phyloP scores from a whole-genome alignment of 2,888 invertebrate genomes.

The Amaurobius ferox region DNA sequence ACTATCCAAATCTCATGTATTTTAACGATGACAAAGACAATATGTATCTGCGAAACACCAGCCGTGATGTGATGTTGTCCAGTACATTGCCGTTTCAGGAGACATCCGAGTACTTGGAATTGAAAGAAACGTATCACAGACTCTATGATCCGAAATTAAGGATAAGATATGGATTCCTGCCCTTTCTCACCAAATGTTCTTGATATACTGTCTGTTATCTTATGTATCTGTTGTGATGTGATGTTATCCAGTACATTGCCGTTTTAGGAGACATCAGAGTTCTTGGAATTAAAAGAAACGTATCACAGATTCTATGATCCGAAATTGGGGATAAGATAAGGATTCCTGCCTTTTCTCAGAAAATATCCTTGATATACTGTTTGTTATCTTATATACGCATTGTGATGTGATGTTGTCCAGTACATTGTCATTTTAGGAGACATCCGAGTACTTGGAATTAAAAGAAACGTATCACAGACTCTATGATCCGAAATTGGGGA shows the following conservation, averaged over 20 bases:
- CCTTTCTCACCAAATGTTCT: too few relatives aligned
- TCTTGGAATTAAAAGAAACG: slow-evolving; percentile 30
- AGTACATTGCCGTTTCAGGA: slow-evolving; percentile 53
- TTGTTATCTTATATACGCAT: too few relatives aligned
- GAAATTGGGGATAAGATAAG: neutral
- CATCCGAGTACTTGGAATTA: slow-evolving; percentile 33
- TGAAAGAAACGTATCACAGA: slow-evolving; percentile 27
- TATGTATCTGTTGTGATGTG: slow-evolving; percentile 37
- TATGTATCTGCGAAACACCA: slow-evolving; percentile 43
- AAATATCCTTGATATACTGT: too few relatives aligned
- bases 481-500: neutral
- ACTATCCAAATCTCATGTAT: slow-evolving; percentile 25
- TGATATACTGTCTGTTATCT: too few relatives aligned
- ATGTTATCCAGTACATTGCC: slow-evolving; percentile 54
- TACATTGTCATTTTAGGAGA: slow-evolving; percentile 44
- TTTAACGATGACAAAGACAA: slow-evolving; percentile 36
- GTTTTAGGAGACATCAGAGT: slow-evolving; percentile 48
- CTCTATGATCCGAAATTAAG: neutral
- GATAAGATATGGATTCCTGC: neutral
- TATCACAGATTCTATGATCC: neutral
- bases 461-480: slow-evolving; percentile 23
- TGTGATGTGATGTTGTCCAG: slow-evolving; percentile 53
- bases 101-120: slow-evolving; percentile 30
- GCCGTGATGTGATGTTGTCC: slow-evolving; percentile 45
- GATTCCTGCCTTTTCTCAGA: too few relatives aligned